Base-by-base conservation (phyloP, 1,140 invertebrate genomes). In the Cydia strobilella region DNA sequence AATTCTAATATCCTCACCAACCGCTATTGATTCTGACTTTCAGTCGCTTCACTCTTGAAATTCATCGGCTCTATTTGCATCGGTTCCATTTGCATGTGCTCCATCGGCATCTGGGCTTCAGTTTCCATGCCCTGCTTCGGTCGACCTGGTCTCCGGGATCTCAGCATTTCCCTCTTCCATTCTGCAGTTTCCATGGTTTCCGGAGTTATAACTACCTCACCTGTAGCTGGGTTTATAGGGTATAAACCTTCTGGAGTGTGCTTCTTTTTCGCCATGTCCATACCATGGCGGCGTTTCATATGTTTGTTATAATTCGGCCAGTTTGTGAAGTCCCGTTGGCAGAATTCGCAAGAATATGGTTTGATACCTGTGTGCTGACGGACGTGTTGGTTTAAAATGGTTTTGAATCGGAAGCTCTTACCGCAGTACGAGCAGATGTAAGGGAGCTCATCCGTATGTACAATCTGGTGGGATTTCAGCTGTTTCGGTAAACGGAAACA, bases 381-480 rank as follows among this genome's bases (percentile, higher is more conserved):
- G 63, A 95, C 86, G 86, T 96, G 96, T 20, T 94, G 94, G 74
- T 94, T 95, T 69, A 96, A 85, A 73, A 96, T 94, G 15, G 94
- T 95, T 84, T 95, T 96, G 79, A 96, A 96, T 42, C 95, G 90
- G 79, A 96, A 96, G 73, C 93, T 91, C 87, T 96, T 96, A 23
- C 94, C 95, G 82, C 96, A 96, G 84, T 95, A 96, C 83, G 95
- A 94, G 79, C 96, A 96, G 18, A 94, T 94, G 78, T 95, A 96
- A 1, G 97, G 97, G 94, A 97, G 96, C 54, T 96, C 96, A 15
- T 97, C 97, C 1, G 97, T 98, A 83, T 98, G 98, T 48, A 96
- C 95, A 75, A 91, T 92, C 62, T 84, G 82, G 54, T 92, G 90
- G 0, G 87, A 86, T 20, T 82, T 84, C 10, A 90, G 76, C 48